Evolutionary conservation across 2,113 vertebrate genomes (phyloP).

Genomic region (Nettapus auritus): DNA sequence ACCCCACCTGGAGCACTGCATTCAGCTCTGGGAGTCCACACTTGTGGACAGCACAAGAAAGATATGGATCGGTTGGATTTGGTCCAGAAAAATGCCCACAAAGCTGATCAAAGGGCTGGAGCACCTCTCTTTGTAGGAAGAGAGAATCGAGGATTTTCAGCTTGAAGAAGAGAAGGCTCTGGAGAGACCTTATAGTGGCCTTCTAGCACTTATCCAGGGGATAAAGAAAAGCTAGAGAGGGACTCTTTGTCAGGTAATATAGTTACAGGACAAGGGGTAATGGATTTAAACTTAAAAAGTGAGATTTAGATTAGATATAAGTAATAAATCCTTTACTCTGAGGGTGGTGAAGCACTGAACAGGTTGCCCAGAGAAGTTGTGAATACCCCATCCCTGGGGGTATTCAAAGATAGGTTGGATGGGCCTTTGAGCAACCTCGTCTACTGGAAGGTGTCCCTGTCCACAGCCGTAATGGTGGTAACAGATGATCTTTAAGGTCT

Average conservation of each 20-base stretch:
- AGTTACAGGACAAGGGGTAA: not conserved
- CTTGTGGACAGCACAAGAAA: not conserved
- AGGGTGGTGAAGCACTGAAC: too few relatives aligned
- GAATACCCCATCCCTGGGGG: not conserved
- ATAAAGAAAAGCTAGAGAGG: not conserved
- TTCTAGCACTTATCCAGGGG: not conserved
- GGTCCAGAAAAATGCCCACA: not conserved
- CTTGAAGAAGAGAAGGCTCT: not conserved
- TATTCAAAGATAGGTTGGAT: not conserved
- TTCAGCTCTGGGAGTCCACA: not conserved
- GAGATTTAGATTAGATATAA: not conserved
- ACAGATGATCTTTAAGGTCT: not conserved
- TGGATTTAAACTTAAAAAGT: not conserved
- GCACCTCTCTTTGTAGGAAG: too few relatives aligned
- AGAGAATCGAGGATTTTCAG: not conserved
- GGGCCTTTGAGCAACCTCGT: not conserved
- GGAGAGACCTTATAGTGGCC: not conserved
- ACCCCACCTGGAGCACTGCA: not conserved
- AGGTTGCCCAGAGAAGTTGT: not conserved
- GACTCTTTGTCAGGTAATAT: not conserved
- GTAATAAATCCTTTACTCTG: too few relatives aligned
- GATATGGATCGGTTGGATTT: not conserved
- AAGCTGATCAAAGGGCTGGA: not conserved
- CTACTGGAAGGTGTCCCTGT: not conserved
- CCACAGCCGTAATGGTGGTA: not conserved